These are phyloP conservation scores for Bergia puertoricense DNA, from an alignment of 92 coral and sea anemone genomes.

Conservation along the genomic window DNA sequence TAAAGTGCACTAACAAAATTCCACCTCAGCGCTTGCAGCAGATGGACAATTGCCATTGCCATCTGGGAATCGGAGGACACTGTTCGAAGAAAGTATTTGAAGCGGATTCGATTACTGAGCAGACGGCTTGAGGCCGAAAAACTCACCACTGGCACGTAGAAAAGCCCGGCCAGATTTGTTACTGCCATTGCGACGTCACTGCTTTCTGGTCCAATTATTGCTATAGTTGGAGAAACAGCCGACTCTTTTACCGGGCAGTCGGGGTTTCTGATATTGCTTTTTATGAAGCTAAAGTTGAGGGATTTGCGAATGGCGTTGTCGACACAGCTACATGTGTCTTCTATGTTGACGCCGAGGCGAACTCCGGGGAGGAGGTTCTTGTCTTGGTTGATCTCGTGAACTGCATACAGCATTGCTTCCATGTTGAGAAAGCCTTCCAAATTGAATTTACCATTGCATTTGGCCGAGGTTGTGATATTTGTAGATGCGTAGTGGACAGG, in stretches of 20 bases:
- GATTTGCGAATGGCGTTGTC: constrained; percentile 85
- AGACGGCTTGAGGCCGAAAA: constrained; percentile 81
- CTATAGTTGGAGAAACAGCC: constrained; percentile 59
- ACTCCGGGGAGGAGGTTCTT: constrained; percentile 76
- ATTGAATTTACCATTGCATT: constrained; percentile 71
- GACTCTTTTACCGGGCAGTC: constrained; percentile 23
- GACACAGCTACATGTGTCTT: constrained; percentile 81
- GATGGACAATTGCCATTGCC: constrained; percentile 73
- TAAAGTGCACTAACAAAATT: constrained; percentile 77
- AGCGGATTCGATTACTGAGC: constrained; percentile 75
- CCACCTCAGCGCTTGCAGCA: constrained; percentile 73
- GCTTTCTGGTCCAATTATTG: constrained; percentile 74
- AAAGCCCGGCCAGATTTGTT: constrained; percentile 82
- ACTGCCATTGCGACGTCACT: constrained; percentile 91
- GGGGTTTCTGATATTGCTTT: constrained; percentile 53
- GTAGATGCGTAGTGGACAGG: constrained; percentile 71
- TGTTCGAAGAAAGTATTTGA: constrained; percentile 83
- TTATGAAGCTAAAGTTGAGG: constrained; percentile 82
- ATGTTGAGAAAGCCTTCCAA: constrained; percentile 76
- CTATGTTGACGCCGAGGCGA: constrained; percentile 74
- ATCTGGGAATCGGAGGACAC: constrained; percentile 73
- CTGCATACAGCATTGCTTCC: constrained; percentile 81
- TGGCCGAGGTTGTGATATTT: constrained; percentile 36
- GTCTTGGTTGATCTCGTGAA: constrained; percentile 69
- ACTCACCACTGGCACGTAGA: constrained; percentile 85